phyloP scores from a whole-genome alignment of 2,797 vertebrate species.

The Kryptolebias ocellatus region DNA sequence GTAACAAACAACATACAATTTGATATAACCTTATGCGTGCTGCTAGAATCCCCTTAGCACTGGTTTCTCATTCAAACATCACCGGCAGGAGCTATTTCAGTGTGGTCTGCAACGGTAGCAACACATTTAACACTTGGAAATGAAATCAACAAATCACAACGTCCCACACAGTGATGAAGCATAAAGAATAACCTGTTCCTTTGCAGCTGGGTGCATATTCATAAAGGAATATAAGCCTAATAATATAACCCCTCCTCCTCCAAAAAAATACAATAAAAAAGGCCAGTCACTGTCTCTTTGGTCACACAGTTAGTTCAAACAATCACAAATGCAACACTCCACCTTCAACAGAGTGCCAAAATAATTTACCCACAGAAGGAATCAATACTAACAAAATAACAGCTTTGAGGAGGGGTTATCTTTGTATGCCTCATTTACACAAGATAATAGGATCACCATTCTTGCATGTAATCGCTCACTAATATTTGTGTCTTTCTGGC shows the following conservation, averaged over 20 bases:
- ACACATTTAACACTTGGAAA: too few species aligned
- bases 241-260: too few species aligned
- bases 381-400: conserved; percentile 1
- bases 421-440: conserved; percentile 3
- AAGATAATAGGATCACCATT: conserved; percentile 7
- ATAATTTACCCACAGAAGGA: neutral
- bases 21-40: too few species aligned
- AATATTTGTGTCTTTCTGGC: neutral
- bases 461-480: conserved; percentile 1
- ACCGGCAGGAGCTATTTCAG: neutral
- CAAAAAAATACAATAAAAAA: neutral
- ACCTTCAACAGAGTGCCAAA: neutral
- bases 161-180: too few species aligned
- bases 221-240: too few species aligned
- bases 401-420: conserved; percentile 7
- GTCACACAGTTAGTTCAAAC: conserved; percentile 2
- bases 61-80: too few species aligned
- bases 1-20: too few species aligned
- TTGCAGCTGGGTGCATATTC: too few species aligned
- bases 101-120: neutral
- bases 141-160: too few species aligned
- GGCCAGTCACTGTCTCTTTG: neutral
- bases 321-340: conserved; percentile 5
- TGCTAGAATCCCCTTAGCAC: too few species aligned
- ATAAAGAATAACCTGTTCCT: too few species aligned